Conservation (phyloP, 1,140 invertebrate species). For the Heliothis virescens region DNA sequence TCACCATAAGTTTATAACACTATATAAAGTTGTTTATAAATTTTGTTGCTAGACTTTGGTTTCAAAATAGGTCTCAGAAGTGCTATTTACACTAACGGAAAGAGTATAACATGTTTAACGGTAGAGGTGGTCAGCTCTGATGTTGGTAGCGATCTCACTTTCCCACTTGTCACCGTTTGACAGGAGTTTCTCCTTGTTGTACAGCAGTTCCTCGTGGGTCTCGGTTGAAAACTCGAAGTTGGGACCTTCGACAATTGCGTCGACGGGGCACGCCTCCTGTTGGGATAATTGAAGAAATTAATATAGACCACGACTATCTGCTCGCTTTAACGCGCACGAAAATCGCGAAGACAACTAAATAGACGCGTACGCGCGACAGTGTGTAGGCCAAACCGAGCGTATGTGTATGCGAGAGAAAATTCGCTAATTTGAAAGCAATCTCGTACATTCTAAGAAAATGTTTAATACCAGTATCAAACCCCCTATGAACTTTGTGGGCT, state of each 20-base stretch:
- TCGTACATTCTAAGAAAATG: too few relatives aligned
- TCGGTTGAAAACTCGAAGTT: constrained; percentile 99
- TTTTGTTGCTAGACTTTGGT: background rate
- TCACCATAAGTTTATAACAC: background rate
- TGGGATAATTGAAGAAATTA: constrained; percentile 29
- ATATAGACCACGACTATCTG: background rate
- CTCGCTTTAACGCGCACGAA: too few relatives aligned
- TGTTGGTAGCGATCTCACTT: constrained; percentile 98
- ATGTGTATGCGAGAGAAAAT: too few relatives aligned
- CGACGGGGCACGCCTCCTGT: constrained; percentile 98
- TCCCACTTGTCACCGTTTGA: constrained; percentile 99
- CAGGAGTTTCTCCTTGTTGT: constrained; percentile 99
- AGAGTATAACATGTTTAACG: constrained; percentile 88
- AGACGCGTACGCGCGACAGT: too few relatives aligned
- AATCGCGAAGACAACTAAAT: too few relatives aligned
- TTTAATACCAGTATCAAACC: too few relatives aligned
- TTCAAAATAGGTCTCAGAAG: constrained; percentile 64
- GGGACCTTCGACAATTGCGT: constrained; percentile 99
- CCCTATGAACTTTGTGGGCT: too few relatives aligned
- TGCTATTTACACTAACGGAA: constrained; percentile 61
- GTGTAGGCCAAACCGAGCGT: too few relatives aligned
- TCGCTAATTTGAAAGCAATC: too few relatives aligned
- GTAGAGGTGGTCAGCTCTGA: constrained; percentile 99
- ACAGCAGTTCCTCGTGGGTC: constrained; percentile 99
- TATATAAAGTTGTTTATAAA: background rate